Base-by-base conservation (phyloP, 2,888 invertebrate genomes). In the Cantharis lateralis region DNA sequence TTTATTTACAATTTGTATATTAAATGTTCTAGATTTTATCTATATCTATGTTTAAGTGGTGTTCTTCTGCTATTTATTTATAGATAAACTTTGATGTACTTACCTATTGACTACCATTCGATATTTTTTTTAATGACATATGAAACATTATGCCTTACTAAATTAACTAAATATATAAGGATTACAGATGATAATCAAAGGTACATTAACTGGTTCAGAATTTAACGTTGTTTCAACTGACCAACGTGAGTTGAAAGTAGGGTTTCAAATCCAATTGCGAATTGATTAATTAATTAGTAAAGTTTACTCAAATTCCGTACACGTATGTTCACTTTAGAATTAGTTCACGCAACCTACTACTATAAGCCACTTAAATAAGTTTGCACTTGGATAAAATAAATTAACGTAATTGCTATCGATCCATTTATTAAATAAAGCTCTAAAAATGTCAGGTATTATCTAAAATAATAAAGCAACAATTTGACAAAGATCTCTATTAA, bases 301-400 rank as follows among this genome's bases (percentile, higher is more conserved):
- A 79, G 74, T 76, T 75, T 11, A 72, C 68, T 79, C 71, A 72
- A 70, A 82, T 82, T 80, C 82, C 68, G 78, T 72, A 81, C 82
- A 82, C 82, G 82, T 82, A 75, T 80, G 81, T 81, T 82, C 82
- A 82, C 79, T 82, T 81, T 81, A 77, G 80, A 81, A 81, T 76
- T 80, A 71, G 78, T 79, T 79, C 80, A 78, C 80, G 81, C 80
- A 76, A 78, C 74, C 70, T 68, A 26, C 20, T 63, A 32, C 66
- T 48, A 28, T 18, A 32, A 70, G 73, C 78, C 74, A 71, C 76
- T 76, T 76, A 76, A 78, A 61, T 61, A 61, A 70, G 20, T 32
- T 61, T 70, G 15, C 26, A 68, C 20, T 24, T 24, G 18, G 15
- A 68, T 24, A 24, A 68, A 68, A 68, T 68, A 11, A 68, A 68